Evolutionary conservation across 2,888 invertebrate genomes (phyloP).

Genomic region (Achlya flavicornis): DNA sequence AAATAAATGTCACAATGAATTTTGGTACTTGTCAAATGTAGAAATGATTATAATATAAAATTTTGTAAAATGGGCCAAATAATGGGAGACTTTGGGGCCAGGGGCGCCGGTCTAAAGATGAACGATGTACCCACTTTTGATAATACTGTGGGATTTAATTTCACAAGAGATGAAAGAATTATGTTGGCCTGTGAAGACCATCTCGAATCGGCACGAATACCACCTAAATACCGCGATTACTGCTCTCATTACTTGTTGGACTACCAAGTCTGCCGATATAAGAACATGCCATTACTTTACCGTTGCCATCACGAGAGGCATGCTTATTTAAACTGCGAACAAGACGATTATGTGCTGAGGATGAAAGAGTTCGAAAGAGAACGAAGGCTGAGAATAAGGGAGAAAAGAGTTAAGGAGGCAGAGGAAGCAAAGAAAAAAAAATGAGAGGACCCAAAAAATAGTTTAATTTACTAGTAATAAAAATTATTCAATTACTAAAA

Average conservation of each 20-base stretch:
- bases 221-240: conserved; percentile 88
- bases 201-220: conserved; percentile 89
- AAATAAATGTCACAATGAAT: not conserved
- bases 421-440: too few relatives aligned
- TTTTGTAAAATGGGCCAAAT: conserved; percentile 56
- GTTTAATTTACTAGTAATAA: too few relatives aligned
- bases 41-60: not conserved
- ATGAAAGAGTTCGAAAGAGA: conserved; percentile 77
- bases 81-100: conserved; percentile 48
- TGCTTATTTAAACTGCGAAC: conserved; percentile 88
- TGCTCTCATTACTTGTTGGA: conserved; percentile 90
- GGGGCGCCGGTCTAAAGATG: conserved; percentile 56
- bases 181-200: conserved; percentile 88
- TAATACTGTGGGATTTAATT: conserved; percentile 86
- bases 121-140: conserved; percentile 86
- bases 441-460: too few relatives aligned
- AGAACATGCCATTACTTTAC: conserved; percentile 86
- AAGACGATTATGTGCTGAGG: conserved; percentile 88
- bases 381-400: conserved; percentile 59
- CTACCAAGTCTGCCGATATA: conserved; percentile 87
- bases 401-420: conserved; percentile 45
- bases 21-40: not conserved
- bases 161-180: conserved; percentile 87
- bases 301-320: conserved; percentile 90
- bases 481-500: not conserved